These are phyloP conservation scores for Tineola bisselliella DNA, from an alignment of 2,888 invertebrate species.

Conservation along the genomic window DNA sequence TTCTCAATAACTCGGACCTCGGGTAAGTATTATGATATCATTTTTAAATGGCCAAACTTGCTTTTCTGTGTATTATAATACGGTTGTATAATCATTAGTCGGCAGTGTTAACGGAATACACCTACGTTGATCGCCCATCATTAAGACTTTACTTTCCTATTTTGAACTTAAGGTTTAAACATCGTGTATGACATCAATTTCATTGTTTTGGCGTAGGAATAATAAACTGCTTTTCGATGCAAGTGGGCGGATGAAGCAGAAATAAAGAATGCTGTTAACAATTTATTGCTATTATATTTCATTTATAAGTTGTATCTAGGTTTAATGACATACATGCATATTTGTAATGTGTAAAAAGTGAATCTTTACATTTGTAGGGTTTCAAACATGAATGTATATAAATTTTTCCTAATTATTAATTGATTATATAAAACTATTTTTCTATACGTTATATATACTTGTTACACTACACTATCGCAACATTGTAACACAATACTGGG, in stretches of 20 bases:
- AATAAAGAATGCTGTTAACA: not conserved
- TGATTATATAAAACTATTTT: no score
- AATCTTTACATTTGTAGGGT: no score
- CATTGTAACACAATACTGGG: no score
- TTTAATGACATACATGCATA: no score
- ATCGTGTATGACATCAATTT: not conserved
- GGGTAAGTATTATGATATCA: not conserved
- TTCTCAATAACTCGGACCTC: not conserved
- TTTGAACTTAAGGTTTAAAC: not conserved
- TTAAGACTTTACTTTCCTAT: slow-evolving; percentile 1
- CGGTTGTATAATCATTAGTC: not conserved
- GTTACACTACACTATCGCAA: no score
- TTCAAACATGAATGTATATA: no score
- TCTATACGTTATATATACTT: no score
- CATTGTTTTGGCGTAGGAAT: not conserved
- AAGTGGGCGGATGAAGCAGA: not conserved
- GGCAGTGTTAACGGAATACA: not conserved
- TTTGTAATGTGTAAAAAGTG: no score
- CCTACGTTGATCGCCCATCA: not conserved
- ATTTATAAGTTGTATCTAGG: not conserved
- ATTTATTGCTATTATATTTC: not conserved
- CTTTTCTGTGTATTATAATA: no score
- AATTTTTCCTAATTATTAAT: no score
- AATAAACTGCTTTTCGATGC: not conserved
- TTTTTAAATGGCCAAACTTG: not conserved